A percentile compares a stretch with the other conserved stretches of the same genome.
Evolutionary conservation across 2,797 vertebrate genomes (phyloP).

Genomic region (Poecilia velifera): DNA sequence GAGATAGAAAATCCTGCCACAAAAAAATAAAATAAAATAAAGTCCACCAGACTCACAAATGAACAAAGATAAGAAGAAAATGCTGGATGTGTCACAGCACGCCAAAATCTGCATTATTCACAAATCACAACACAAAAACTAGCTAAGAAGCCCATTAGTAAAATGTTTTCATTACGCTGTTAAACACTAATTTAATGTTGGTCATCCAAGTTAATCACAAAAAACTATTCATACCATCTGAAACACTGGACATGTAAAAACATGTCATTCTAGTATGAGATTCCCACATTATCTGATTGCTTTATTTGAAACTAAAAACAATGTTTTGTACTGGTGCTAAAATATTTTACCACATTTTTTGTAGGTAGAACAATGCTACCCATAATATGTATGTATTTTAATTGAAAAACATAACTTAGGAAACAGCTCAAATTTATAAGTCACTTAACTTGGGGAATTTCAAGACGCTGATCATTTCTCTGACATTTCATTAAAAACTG

Average conservation of each 20-base stretch:
- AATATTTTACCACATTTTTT: background rate
- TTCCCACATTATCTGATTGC: background rate
- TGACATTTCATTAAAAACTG: background rate
- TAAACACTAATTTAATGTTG: background rate
- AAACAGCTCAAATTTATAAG: background rate
- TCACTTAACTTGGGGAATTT: background rate
- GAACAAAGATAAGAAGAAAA: background rate
- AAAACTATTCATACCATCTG: background rate
- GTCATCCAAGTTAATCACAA: background rate
- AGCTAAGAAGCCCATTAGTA: background rate
- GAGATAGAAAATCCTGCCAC: constrained; percentile 86
- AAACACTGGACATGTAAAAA: background rate
- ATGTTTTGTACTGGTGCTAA: background rate
- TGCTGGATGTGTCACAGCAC: background rate
- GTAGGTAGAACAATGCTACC: background rate
- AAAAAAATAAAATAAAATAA: constrained; percentile 3
- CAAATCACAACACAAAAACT: background rate
- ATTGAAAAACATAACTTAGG: background rate
- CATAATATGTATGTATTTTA: background rate
- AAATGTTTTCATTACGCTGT: background rate
- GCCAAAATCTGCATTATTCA: background rate
- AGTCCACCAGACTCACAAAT: background rate
- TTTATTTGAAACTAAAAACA: background rate
- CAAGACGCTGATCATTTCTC: background rate
- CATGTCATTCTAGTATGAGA: background rate